A percentile compares a stretch with the other conserved stretches of the same genome.
phyloP scores from a whole-genome alignment of 2,888 invertebrate species.

The Acrobasis repandana region DNA sequence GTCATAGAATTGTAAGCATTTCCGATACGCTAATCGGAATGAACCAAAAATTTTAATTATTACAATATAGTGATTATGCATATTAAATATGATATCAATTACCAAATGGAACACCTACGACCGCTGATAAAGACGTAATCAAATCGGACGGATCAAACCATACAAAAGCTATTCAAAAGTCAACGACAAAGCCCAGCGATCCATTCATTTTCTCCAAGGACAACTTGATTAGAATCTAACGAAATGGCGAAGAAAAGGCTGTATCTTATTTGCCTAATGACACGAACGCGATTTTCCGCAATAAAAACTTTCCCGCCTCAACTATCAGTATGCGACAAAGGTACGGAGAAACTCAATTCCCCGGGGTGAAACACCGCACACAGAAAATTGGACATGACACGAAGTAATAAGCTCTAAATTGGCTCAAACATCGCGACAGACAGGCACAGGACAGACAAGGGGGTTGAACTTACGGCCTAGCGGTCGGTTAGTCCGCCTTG shows the following conservation, averaged over 20 bases:
- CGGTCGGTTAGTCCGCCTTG: conserved; percentile 45
- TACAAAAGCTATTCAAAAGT: conserved; percentile 21
- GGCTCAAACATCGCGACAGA: conserved; percentile 40
- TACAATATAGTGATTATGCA: not conserved
- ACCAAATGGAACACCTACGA: conserved; percentile 15
- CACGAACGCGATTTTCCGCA: conserved; percentile 44
- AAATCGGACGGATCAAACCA: not conserved
- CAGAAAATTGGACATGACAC: conserved; percentile 38
- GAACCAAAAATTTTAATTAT: not conserved
- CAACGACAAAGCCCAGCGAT: conserved; percentile 36
- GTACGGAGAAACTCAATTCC: conserved; percentile 45
- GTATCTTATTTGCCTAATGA: conserved; percentile 44
- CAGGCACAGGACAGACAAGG: conserved; percentile 46
- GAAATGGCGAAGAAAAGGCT: conserved; percentile 44
- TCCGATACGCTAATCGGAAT: too few relatives aligned
- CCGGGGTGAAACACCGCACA: conserved; percentile 34
- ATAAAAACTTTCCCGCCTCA: conserved; percentile 49
- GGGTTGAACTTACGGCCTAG: conserved; percentile 70
- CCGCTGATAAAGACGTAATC: conserved; percentile 2
- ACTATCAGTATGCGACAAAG: conserved; percentile 51
- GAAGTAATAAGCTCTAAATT: conserved; percentile 44
- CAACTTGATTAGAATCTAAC: conserved; percentile 9
- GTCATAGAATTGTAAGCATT: too few relatives aligned
- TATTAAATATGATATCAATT: conserved; percentile 6
- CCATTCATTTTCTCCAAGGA: conserved; percentile 30